Evolutionary conservation across 2,888 invertebrate species (phyloP), one percentile per base, ranked within the genome.

Genomic region (Uloborus plumipes): DNA sequence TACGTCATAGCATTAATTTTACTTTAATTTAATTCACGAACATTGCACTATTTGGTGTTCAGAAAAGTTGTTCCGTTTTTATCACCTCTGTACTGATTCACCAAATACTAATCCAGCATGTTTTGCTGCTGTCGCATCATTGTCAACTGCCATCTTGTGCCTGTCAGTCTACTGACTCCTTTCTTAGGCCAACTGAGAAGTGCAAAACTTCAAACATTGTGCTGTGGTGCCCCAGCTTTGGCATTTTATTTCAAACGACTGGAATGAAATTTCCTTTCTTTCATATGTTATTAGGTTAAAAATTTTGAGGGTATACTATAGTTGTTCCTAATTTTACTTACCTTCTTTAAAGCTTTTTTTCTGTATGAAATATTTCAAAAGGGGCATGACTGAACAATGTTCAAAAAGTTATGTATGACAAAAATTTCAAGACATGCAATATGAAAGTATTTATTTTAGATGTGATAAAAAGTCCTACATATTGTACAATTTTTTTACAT

Each of bases 1-100:
- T 87, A 93, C 93, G 92, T 94, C 84, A 84, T 84, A 82, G 84
- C 82, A 84, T 84, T 39, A 72, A 73, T 83, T 81, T 80, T 70
- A 51, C 4, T 26, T 26, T 26, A 71, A n/a, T 71, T 50, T 22
- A 58, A 78, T 65, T 65, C 51, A 58, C 49, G 26, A 49, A 51
- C 39, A 64, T 51, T 58, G 59, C 65, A 67, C 39, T 59, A 22
- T 55, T 39, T 53, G 62, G 58, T 75, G 81, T 76, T 71, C 76
- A 75, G 69, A 73, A 59, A 61, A 51, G 69, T 64, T 73, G 58
- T 49, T 74, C 73, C 18, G 73, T 69, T 80, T 81, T 80, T 81
- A 73, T 39, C 39, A 74, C 69, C 80, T 55, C 58, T 71, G 70
- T 51, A 55, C 67, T 39, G 49, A 73, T 67, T 66, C 58, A 72